A percentile compares a stretch with the other conserved stretches of the same genome.
phyloP scores from a whole-genome alignment of 2,888 invertebrate species.

The Andrena haemorrhoa region DNA sequence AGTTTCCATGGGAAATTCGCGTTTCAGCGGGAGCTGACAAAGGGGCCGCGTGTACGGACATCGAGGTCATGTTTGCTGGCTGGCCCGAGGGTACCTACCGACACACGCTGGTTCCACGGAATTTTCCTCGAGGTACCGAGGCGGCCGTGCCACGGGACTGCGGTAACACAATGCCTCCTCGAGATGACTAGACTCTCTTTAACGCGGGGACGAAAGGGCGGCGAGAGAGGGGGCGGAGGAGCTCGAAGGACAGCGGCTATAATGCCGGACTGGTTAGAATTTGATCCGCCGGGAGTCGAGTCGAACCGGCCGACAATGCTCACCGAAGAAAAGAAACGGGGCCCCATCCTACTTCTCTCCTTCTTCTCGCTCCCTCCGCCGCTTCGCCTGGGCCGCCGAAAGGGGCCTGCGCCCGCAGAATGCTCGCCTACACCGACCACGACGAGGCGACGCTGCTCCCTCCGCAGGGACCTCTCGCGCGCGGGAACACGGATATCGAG shows the following conservation, averaged over 20 bases:
- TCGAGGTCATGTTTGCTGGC: not conserved
- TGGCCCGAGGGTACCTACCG: conserved; percentile 28
- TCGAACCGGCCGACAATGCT: conserved; percentile 80
- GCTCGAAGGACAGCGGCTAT: conserved; percentile 82
- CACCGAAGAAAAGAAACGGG: conserved; percentile 74
- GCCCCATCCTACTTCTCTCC: conserved; percentile 31
- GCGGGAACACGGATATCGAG: conserved; percentile 60
- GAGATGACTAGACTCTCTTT: conserved; percentile 78
- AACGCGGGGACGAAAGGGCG: conserved; percentile 68
- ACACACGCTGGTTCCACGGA: conserved; percentile 44
- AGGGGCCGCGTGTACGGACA: not conserved
- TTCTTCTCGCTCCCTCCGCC: conserved; percentile 1
- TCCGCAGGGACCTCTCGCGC: conserved; percentile 1
- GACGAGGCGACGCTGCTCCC: too few relatives aligned
- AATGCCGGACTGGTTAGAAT: conserved; percentile 84
- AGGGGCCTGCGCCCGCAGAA: conserved; percentile 41
- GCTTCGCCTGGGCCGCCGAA: conserved; percentile 37
- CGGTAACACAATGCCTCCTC: conserved; percentile 79
- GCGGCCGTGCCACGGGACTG: conserved; percentile 51
- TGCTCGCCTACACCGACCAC: conserved; percentile 49
- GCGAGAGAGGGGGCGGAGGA: conserved; percentile 72
- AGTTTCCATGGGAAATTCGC: conserved; percentile 41
- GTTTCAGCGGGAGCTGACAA: conserved; percentile 20
- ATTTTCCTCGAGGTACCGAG: conserved; percentile 67
- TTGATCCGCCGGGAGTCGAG: conserved; percentile 83